Percentiles rank a stretch among this genome's conserved stretches.
Evolutionary conservation across 1,140 invertebrate species (phyloP).

Genomic region (Drosophila ananassae): DNA sequence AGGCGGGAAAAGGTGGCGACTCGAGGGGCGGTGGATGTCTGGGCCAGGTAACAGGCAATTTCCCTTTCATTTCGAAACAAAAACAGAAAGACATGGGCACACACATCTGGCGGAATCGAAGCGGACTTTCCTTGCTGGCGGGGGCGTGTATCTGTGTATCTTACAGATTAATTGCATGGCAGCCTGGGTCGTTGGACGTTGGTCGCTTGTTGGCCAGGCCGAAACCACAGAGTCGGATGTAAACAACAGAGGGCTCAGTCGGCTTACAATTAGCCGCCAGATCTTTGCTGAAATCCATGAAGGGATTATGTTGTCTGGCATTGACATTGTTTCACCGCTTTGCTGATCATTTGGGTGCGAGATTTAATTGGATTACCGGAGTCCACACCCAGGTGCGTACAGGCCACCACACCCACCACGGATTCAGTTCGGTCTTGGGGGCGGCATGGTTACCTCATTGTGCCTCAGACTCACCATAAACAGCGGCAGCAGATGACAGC

Average conservation of each 20-base stretch:
- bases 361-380: constrained; percentile 47
- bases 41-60: constrained; percentile 36
- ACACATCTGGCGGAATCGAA: constrained; percentile 32
- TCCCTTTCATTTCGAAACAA: constrained; percentile 65
- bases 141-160: constrained; percentile 30
- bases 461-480: constrained; percentile 66
- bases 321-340: constrained; percentile 75
- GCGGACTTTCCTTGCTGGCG: constrained; percentile 41
- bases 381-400: constrained; percentile 38
- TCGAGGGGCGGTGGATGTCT: constrained; percentile 4
- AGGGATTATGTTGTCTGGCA: constrained; percentile 51
- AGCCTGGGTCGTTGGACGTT: neutral
- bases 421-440: neutral
- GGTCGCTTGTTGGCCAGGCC: neutral
- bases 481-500: constrained; percentile 61
- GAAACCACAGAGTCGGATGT: constrained; percentile 37
- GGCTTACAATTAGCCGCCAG: constrained; percentile 3
- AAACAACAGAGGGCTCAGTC: constrained; percentile 3
- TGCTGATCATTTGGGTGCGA: constrained; percentile 64
- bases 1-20: constrained; percentile 2
- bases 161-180: constrained; percentile 22
- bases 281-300: neutral
- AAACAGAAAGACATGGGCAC: neutral
- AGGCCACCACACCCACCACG: constrained; percentile 29
- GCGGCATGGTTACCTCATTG: constrained; percentile 43